Percentiles rank a stretch among this genome's conserved stretches.
These are phyloP conservation scores for Argyrosomus japonicus DNA, from an alignment of 2,113 vertebrate genomes.

Conservation along the genomic window DNA sequence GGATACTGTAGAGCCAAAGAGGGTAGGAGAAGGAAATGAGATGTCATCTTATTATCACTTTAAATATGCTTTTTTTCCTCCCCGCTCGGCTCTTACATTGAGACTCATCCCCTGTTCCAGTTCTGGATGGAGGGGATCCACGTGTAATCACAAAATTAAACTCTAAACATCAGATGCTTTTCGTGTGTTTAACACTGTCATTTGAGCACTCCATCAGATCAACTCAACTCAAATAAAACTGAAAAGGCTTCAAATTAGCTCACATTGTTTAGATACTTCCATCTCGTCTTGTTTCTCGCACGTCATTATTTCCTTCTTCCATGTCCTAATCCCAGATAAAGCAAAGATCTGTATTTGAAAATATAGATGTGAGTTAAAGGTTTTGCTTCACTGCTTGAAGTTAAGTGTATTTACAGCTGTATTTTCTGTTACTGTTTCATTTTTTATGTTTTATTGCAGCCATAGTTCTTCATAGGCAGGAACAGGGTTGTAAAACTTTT, in stretches of 20 bases:
- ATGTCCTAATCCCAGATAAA: background rate
- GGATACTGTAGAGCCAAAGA: conserved; percentile 31
- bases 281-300: background rate
- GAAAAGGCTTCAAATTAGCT: background rate
- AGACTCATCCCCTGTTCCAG: conserved; percentile 47
- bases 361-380: conserved; percentile 1
- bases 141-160: conserved; percentile 3
- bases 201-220: conserved; percentile 17
- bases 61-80: background rate
- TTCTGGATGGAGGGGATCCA: conserved; percentile 22
- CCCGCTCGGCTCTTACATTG: background rate
- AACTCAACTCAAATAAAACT: background rate
- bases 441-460: conserved; percentile 39
- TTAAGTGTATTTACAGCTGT: conserved; percentile 20
- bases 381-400: conserved; percentile 18
- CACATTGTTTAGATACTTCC: background rate
- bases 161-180: background rate
- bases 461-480: conserved; percentile 63
- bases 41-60: background rate
- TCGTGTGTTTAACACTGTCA: background rate
- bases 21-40: background rate
- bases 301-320: background rate
- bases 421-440: conserved; percentile 24
- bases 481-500: conserved; percentile 77
- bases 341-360: conserved; percentile 12